These are phyloP conservation scores for Leucania comma DNA, from an alignment of 2,888 invertebrate genomes.

Conservation along the genomic window DNA sequence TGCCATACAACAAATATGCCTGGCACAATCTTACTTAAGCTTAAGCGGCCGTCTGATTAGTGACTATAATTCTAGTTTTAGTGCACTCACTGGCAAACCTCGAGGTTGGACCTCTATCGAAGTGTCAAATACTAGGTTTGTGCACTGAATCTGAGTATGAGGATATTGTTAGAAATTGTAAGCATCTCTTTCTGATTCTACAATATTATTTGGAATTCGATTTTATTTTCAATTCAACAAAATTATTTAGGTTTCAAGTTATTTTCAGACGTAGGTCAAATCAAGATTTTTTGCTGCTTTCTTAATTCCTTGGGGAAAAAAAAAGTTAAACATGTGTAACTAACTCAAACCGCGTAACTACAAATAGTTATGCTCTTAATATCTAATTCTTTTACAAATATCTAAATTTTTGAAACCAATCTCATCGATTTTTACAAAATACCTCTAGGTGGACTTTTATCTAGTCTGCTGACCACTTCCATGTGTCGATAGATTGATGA, in stretches of 20 bases:
- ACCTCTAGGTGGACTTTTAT: slow-evolving; percentile 67
- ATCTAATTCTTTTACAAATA: slow-evolving; percentile 71
- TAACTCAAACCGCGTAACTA: slow-evolving; percentile 64
- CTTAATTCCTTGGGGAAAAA: not conserved
- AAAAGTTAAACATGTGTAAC: slow-evolving; percentile 60
- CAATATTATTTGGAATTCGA: not conserved
- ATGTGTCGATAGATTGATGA: slow-evolving; percentile 59
- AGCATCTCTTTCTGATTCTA: not conserved
- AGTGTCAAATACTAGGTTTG: no score
- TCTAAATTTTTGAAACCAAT: slow-evolving; percentile 65
- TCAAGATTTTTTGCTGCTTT: not conserved
- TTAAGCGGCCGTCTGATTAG: no score
- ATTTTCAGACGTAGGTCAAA: no score
- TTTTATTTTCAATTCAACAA: not conserved
- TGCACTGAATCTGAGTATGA: no score
- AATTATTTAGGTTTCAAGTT: not conserved
- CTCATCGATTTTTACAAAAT: slow-evolving; percentile 63
- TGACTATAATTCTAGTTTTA: no score
- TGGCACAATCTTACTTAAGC: no score
- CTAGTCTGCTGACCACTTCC: slow-evolving; percentile 53
- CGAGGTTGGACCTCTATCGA: no score
- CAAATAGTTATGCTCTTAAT: slow-evolving; percentile 72
- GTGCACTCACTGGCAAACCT: no score
- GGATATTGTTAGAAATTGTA: not conserved
- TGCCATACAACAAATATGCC: no score